phyloP scores from a whole-genome alignment of 1,140 invertebrate genomes.

The Leptinotarsa texana region DNA sequence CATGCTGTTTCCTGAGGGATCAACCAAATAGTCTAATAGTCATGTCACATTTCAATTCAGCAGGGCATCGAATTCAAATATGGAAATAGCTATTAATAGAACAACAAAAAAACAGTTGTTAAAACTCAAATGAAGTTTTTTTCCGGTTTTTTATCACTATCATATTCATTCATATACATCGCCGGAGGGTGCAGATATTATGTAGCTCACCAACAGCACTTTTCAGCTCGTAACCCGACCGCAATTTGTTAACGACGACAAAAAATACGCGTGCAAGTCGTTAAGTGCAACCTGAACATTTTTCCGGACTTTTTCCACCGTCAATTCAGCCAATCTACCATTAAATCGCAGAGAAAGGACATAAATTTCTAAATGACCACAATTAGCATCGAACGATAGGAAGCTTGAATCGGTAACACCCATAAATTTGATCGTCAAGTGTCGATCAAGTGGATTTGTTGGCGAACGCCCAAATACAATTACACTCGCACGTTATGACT shows the following conservation, averaged over 20 bases:
- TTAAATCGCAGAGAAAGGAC: conserved; percentile 15
- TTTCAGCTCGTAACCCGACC: background rate
- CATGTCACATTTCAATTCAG: too few relatives aligned
- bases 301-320: conserved; percentile 7
- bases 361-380: conserved; percentile 26
- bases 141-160: too few relatives aligned
- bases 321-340: conserved; percentile 5
- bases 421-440: conserved; percentile 40
- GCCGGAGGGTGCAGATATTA: too few relatives aligned
- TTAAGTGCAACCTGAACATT: conserved; percentile 10
- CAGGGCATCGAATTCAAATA: too few relatives aligned
- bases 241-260: background rate
- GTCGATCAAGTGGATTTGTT: conserved; percentile 41
- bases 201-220: too few relatives aligned
- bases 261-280: conserved; percentile 12
- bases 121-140: too few relatives aligned
- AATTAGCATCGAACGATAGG: conserved; percentile 33
- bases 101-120: too few relatives aligned
- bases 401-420: conserved; percentile 31
- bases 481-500: conserved; percentile 15
- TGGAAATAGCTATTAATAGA: too few relatives aligned
- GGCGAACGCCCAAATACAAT: conserved; percentile 29
- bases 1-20: too few relatives aligned
- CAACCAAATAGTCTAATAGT: too few relatives aligned
- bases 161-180: too few relatives aligned